Conservation (phyloP, 2,888 invertebrate species). For the Hirtodrosophila cameraria region DNA sequence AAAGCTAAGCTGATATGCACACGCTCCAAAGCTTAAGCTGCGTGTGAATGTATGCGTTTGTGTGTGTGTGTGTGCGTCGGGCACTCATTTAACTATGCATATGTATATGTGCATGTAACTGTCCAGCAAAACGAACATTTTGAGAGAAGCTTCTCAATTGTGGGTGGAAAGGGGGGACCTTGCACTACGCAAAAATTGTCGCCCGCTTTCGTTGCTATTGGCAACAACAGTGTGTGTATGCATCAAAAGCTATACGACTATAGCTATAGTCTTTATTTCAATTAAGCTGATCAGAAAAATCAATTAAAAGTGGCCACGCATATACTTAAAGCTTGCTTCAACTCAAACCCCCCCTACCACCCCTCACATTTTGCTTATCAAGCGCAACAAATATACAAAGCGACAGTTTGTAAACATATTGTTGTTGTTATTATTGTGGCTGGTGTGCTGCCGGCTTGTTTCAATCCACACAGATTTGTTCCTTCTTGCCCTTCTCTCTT, state of each 20-base stretch:
- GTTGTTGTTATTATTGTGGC: constrained; percentile 24
- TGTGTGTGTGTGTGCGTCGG: no score
- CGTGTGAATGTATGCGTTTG: constrained; percentile 9
- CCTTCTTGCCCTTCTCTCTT: constrained; percentile 9
- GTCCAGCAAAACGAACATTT: constrained; percentile 36
- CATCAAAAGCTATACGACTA: constrained; percentile 3
- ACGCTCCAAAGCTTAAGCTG: constrained; percentile 48
- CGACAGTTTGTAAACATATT: constrained; percentile 51
- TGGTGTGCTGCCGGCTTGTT: constrained; percentile 54
- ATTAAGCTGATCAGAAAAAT: constrained; percentile 47
- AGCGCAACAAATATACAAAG: constrained; percentile 65
- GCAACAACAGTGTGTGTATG: constrained; percentile 1
- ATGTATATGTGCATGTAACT: constrained; percentile 30
- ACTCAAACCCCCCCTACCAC: neutral
- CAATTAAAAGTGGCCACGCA: constrained; percentile 20
- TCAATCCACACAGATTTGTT: constrained; percentile 24
- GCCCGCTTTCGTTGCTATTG: constrained; percentile 9
- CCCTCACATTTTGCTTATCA: constrained; percentile 12
- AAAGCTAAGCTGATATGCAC: constrained; percentile 50
- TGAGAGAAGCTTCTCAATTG: constrained; percentile 13
- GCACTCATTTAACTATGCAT: constrained; percentile 31
- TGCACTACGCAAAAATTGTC: constrained; percentile 9
- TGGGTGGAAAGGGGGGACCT: constrained; percentile 1
- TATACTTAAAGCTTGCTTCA: neutral
- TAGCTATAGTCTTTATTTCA: no score